These are phyloP conservation scores for Actinostola sp. DNA, from an alignment of 92 coral and sea anemone species.

Conservation along the genomic window DNA sequence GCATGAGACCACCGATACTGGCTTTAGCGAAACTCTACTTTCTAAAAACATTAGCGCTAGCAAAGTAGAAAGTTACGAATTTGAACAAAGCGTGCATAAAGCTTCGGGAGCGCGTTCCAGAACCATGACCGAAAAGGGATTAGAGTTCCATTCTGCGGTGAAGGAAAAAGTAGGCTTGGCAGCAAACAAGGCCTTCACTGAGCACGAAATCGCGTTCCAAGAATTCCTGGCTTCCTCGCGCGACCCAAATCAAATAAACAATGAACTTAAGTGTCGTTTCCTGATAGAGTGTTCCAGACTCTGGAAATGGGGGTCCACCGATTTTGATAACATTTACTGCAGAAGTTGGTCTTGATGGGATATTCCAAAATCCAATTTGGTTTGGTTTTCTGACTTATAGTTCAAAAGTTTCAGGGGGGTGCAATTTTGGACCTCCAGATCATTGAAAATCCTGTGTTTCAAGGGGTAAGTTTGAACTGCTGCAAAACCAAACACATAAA, in stretches of 20 bases:
- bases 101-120: constrained; percentile 43
- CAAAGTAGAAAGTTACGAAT: not conserved
- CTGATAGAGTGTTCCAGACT: no score
- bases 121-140: constrained; percentile 58
- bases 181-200: constrained; percentile 31
- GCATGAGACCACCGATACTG: not conserved
- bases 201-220: constrained; percentile 17
- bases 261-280: not conserved
- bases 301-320: no score
- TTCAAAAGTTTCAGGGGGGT: no score
- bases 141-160: constrained; percentile 33
- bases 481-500: no score
- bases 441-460: no score
- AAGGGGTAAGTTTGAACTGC: no score
- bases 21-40: not conserved
- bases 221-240: not conserved
- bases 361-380: no score
- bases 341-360: no score
- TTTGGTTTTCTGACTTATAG: no score
- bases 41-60: not conserved
- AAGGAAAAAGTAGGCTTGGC: constrained; percentile 43
- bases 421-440: no score
- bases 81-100: not conserved
- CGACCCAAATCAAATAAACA: not conserved
- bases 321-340: no score